A percentile compares a stretch with the other conserved stretches of the same genome.
Conservation (phyloP, 2,888 invertebrate species). For the Mesochorus sp. region DNA sequence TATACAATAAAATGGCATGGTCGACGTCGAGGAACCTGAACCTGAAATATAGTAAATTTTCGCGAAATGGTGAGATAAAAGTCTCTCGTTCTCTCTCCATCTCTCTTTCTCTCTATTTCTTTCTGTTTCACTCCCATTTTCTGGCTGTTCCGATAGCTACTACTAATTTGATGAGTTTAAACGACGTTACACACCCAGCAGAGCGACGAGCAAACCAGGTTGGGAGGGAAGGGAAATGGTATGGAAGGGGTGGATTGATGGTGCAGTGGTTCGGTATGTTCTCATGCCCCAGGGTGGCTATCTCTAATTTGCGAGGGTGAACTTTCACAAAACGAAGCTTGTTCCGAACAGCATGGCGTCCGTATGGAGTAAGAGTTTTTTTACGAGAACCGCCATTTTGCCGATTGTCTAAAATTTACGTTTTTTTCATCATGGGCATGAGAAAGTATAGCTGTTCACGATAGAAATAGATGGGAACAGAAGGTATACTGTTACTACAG, state of each 20-base stretch:
- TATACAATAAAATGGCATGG: background rate
- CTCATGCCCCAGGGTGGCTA: conserved; percentile 8
- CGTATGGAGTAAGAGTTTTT: background rate
- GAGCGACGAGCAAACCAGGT: background rate
- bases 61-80: background rate
- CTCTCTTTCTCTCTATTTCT: too few species aligned
- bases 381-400: too few species aligned
- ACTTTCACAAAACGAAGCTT: conserved; percentile 33
- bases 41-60: conserved; percentile 39
- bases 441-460: too few species aligned
- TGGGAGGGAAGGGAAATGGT: background rate
- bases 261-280: conserved; percentile 23
- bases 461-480: too few species aligned
- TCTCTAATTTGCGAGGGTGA: conserved; percentile 36
- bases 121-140: too few species aligned
- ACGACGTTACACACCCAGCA: conserved; percentile 16
- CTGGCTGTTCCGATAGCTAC: conserved; percentile 15
- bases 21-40: background rate
- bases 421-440: too few species aligned
- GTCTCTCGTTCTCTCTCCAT: too few species aligned
- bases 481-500: too few species aligned
- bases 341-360: background rate
- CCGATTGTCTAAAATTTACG: too few species aligned
- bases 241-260: background rate
- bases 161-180: conserved; percentile 48